Evolutionary conservation across 2,797 vertebrate species (phyloP).

Genomic region (Avahi laniger): DNA sequence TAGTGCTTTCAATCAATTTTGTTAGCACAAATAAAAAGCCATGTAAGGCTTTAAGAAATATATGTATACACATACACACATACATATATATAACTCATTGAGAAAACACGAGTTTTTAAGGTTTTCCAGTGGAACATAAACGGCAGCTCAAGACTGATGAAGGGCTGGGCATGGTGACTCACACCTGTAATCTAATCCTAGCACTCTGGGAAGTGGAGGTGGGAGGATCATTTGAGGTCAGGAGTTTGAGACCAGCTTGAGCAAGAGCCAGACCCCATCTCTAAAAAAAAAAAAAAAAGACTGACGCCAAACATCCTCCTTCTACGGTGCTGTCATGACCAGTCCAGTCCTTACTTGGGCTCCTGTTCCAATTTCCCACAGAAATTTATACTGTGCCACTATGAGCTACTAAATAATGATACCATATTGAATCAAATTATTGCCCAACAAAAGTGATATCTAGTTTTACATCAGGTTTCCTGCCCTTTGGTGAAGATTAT

Average conservation of each 20-base stretch:
- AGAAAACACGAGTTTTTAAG: neutral
- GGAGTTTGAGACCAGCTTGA: too few relatives aligned
- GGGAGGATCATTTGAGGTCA: too few relatives aligned
- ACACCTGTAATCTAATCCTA: too few relatives aligned
- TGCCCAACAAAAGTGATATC: neutral
- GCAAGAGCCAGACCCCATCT: too few relatives aligned
- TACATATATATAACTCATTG: neutral
- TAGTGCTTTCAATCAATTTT: neutral
- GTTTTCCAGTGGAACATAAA: neutral
- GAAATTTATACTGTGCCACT: neutral
- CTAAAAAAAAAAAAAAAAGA: too few relatives aligned
- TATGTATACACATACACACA: too few relatives aligned
- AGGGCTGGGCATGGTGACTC: too few relatives aligned
- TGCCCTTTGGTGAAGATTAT: neutral
- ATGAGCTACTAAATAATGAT: neutral
- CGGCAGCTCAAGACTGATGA: neutral
- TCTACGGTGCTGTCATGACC: neutral
- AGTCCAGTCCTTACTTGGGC: neutral
- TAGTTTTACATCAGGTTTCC: neutral
- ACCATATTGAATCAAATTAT: neutral
- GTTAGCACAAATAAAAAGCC: constrained; percentile 8
- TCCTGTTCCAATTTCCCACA: neutral
- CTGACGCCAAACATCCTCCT: neutral
- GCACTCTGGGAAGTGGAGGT: too few relatives aligned
- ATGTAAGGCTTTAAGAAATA: neutral